Evolutionary conservation across 2,888 invertebrate species (phyloP).

Genomic region (Drosophila phalerata): DNA sequence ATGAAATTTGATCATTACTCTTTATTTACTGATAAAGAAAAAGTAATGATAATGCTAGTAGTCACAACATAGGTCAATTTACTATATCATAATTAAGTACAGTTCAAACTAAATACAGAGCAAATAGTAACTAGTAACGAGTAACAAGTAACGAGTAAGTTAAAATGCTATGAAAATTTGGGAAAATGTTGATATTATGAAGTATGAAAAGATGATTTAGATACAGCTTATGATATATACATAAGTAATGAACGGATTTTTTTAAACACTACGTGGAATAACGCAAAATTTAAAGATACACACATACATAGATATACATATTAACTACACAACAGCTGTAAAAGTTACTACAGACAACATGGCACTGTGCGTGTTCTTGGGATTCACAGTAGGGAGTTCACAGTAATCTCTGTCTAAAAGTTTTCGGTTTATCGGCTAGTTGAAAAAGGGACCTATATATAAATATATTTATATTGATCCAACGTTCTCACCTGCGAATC

Average conservation of each 20-base stretch:
- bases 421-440: neutral
- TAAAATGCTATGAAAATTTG: constrained; percentile 16
- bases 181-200: neutral
- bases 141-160: constrained; percentile 41
- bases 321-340: constrained; percentile 4
- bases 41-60: neutral
- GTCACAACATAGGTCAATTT: neutral
- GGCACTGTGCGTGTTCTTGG: constrained; percentile 5
- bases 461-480: neutral
- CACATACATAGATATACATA: constrained; percentile 33
- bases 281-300: constrained; percentile 7
- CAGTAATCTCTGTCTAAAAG: constrained; percentile 7
- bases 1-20: neutral
- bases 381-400: neutral
- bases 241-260: constrained; percentile 1
- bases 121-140: constrained; percentile 51
- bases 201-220: constrained; percentile 1
- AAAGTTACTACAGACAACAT: constrained; percentile 9
- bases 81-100: constrained; percentile 21
- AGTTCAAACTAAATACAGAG: constrained; percentile 43
- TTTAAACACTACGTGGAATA: constrained; percentile 18
- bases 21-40: neutral
- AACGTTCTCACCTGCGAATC: constrained; percentile 84
- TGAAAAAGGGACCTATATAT: neutral
- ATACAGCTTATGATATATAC: constrained; percentile 18